Evolutionary conservation across 1,140 invertebrate species (phyloP).

Genomic region (Antheraea mylitta): DNA sequence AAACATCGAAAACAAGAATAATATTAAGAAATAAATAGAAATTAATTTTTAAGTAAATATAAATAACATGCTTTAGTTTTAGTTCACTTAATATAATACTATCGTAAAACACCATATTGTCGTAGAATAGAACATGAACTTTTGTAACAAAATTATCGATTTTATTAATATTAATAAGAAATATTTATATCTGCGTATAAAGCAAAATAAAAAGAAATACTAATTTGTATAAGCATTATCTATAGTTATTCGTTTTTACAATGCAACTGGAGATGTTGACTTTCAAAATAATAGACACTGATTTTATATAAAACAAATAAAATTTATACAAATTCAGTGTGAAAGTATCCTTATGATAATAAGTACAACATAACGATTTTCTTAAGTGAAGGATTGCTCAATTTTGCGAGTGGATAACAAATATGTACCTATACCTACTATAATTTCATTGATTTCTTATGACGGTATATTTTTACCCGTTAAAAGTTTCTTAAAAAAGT

Average conservation of each 20-base stretch:
- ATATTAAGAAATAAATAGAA: conserved; percentile 27
- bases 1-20: conserved; percentile 39
- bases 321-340: conserved; percentile 27
- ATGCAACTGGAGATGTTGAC: conserved; percentile 23
- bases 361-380: conserved; percentile 67
- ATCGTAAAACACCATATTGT: conserved; percentile 37
- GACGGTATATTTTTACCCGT: neutral
- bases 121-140: conserved; percentile 76
- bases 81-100: conserved; percentile 28
- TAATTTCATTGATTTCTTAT: neutral
- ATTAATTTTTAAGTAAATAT: conserved; percentile 25
- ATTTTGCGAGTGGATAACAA: conserved; percentile 56
- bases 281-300: conserved; percentile 18
- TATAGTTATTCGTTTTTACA: neutral
- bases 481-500: too few relatives aligned
- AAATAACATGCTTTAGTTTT: conserved; percentile 37
- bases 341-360: conserved; percentile 60
- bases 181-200: conserved; percentile 4
- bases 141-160: conserved; percentile 53
- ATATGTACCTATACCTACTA: neutral
- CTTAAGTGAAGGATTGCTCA: conserved; percentile 72
- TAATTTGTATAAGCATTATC: conserved; percentile 5
- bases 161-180: conserved; percentile 63
- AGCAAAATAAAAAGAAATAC: conserved; percentile 29
- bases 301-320: conserved; percentile 3